phyloP scores from a whole-genome alignment of 2,113 vertebrate genomes.

The Dendropsophus ebraccatus region DNA sequence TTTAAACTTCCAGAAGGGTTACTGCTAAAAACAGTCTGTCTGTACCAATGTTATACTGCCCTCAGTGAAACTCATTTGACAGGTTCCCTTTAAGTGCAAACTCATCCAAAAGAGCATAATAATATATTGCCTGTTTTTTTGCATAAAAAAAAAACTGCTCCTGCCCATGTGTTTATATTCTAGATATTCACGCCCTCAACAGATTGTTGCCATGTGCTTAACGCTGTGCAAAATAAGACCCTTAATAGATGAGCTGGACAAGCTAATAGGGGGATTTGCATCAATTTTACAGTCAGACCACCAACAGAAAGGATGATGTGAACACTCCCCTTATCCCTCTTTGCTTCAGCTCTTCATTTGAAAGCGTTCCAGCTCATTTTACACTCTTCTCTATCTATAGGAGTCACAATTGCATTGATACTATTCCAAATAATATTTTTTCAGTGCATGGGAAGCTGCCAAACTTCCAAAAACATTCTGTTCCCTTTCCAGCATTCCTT shows the following conservation, averaged over 20 bases:
- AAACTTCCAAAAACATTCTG: conserved; percentile 46
- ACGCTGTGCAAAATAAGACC: background rate
- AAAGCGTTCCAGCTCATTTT: conserved; percentile 45
- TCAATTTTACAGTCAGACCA: conserved; percentile 18
- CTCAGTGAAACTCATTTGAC: no score
- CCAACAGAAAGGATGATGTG: background rate
- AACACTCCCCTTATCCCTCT: background rate
- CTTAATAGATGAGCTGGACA: conserved; percentile 15
- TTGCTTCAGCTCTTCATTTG: conserved; percentile 32
- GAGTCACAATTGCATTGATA: conserved; percentile 48
- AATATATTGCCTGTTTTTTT: background rate
- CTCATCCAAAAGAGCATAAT: background rate
- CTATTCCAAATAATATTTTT: conserved; percentile 49
- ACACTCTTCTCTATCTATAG: conserved; percentile 26
- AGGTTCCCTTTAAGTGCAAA: background rate
- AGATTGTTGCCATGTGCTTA: conserved; percentile 15
- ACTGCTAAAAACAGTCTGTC: no score
- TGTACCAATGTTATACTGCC: no score
- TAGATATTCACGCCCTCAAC: background rate
- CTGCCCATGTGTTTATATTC: background rate
- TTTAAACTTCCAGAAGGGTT: no score
- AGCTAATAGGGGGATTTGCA: conserved; percentile 24
- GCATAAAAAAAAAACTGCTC: background rate
- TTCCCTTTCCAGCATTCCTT: conserved; percentile 27
- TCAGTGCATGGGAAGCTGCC: conserved; percentile 30